These are phyloP conservation scores for Branchipolynoe longqiensis DNA, from an alignment of 2,888 invertebrate genomes.

Conservation along the genomic window DNA sequence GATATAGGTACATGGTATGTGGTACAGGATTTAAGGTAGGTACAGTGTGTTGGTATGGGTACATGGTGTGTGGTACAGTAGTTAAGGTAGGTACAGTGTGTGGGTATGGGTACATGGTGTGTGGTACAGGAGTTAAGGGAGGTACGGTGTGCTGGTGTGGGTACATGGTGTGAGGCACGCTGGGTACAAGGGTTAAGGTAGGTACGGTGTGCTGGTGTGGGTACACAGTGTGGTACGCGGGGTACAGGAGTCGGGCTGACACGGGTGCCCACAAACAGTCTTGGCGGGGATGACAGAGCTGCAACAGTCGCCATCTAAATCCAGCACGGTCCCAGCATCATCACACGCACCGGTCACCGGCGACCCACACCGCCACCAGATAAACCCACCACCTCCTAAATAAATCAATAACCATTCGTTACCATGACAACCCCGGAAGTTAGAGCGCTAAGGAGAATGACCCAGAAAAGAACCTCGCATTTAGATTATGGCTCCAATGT, in stretches of 20 bases:
- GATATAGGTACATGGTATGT: too few species aligned
- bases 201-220: background rate
- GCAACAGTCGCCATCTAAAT: background rate
- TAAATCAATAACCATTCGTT: constrained; percentile 22
- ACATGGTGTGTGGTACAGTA: too few species aligned
- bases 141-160: background rate
- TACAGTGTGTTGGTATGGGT: too few species aligned
- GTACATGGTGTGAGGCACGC: background rate
- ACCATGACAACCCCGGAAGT: constrained; percentile 9
- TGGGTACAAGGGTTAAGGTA: background rate
- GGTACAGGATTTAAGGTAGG: too few species aligned
- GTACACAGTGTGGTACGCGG: background rate
- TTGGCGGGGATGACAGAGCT: background rate
- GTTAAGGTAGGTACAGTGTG: too few species aligned
- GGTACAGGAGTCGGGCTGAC: background rate
- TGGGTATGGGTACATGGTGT: too few species aligned
- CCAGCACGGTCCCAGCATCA: background rate
- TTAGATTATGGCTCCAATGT: too few species aligned
- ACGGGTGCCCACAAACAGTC: background rate
- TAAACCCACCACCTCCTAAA: constrained; percentile 1
- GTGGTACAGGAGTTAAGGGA: too few species aligned
- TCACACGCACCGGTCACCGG: background rate
- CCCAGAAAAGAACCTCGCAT: too few species aligned
- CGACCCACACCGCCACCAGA: constrained; percentile 7
- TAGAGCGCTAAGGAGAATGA: constrained; percentile 15